phyloP scores from a whole-genome alignment of 92 coral and sea anemone species.

The Hydrozoanthus gracilis region DNA sequence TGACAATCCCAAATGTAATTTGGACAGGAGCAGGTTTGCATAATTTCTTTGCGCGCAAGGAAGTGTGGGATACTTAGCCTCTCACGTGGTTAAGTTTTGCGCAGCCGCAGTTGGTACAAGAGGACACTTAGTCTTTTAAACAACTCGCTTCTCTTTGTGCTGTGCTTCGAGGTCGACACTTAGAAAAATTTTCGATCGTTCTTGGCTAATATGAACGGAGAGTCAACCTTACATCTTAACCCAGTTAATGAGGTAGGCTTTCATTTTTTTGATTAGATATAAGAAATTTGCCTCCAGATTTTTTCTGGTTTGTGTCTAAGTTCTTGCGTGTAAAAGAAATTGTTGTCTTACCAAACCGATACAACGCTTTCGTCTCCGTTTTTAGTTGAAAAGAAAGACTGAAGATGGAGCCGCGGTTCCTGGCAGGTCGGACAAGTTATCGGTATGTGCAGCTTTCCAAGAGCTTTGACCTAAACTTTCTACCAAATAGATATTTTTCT shows the following conservation, averaged over 20 bases:
- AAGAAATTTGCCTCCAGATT: slow-evolving; percentile 19
- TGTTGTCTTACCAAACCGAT: slow-evolving; percentile 8
- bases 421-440: slow-evolving; percentile 56
- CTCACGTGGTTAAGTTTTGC: slow-evolving; percentile 73
- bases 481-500: neutral
- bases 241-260: slow-evolving; percentile 66
- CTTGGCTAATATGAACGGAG: slow-evolving; percentile 81
- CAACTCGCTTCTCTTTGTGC: slow-evolving; percentile 74
- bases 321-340: slow-evolving; percentile 25
- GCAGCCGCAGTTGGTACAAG: slow-evolving; percentile 90
- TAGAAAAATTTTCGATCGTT: slow-evolving; percentile 89
- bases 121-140: slow-evolving; percentile 86
- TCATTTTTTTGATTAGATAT: neutral
- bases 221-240: slow-evolving; percentile 59
- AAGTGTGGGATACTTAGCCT: slow-evolving; percentile 6
- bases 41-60: slow-evolving; percentile 9
- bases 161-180: slow-evolving; percentile 88
- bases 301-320: slow-evolving; percentile 28
- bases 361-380: slow-evolving; percentile 28
- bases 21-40: no score
- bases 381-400: slow-evolving; percentile 74
- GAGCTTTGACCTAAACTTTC: neutral
- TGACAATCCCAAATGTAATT: no score
- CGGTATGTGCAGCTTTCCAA: slow-evolving; percentile 58
- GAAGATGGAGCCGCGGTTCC: slow-evolving; percentile 57